Percentiles rank a stretch among this genome's conserved stretches.
Evolutionary conservation across 2,113 vertebrate genomes (phyloP).

Genomic region (Stercorarius parasiticus): DNA sequence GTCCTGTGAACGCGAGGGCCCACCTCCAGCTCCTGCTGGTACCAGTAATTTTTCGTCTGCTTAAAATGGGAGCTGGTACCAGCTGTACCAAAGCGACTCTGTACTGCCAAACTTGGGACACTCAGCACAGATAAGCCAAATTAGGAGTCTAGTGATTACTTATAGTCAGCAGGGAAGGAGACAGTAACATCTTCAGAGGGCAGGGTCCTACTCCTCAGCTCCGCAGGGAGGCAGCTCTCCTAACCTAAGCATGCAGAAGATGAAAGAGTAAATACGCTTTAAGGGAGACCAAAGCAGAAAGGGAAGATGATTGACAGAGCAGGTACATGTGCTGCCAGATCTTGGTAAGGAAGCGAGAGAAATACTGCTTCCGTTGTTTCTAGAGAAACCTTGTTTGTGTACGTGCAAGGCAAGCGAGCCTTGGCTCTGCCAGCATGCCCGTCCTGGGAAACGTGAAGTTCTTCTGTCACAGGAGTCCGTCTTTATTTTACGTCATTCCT

Average conservation of each 20-base stretch:
- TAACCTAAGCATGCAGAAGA: not conserved
- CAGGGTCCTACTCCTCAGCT: not conserved
- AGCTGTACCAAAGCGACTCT: not conserved
- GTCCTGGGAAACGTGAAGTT: not conserved
- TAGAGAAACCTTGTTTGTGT: not conserved
- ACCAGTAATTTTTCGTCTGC: not conserved
- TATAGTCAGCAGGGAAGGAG: not conserved
- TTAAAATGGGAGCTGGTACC: not conserved
- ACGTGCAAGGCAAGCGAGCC: fast-evolving
- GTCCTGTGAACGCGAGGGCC: fast-evolving
- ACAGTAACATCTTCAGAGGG: not conserved
- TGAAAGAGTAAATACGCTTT: not conserved
- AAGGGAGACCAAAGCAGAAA: not conserved
- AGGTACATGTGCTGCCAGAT: not conserved
- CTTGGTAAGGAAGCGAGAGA: not conserved
- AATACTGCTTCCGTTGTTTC: not conserved
- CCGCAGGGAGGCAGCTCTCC: not conserved
- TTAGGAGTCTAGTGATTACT: no score
- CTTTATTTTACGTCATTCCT: not conserved
- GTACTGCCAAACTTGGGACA: not conserved
- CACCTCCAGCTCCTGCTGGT: not conserved
- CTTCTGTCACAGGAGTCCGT: not conserved
- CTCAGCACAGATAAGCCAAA: fast-evolving
- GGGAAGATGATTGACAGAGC: not conserved
- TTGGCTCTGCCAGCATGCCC: not conserved